These are phyloP conservation scores for Aphis craccivora DNA, from an alignment of 1,140 invertebrate species.

Conservation along the genomic window DNA sequence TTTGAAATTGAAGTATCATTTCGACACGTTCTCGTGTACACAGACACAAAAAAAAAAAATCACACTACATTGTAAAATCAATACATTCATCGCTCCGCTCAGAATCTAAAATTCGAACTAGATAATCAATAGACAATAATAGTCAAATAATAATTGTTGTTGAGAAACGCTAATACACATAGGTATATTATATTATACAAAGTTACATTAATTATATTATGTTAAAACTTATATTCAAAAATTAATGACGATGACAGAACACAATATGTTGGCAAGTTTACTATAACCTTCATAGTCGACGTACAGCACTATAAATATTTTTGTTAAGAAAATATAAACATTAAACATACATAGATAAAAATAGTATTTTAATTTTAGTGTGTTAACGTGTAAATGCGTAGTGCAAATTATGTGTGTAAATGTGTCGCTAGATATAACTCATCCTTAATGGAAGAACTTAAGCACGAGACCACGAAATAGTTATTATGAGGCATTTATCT, in stretches of 20 bases:
- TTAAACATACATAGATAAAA: not conserved
- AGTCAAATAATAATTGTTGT: not conserved
- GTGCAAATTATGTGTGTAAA: not conserved
- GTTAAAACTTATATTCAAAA: not conserved
- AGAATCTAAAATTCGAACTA: not conserved
- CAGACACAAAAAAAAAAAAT: too few species aligned
- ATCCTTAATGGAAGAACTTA: not conserved
- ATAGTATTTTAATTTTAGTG: not conserved
- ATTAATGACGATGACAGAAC: slow-evolving; percentile 7
- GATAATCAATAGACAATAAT: not conserved
- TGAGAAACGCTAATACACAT: not conserved
- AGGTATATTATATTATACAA: not conserved
- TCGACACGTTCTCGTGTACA: too few species aligned
- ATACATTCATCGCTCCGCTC: too few species aligned
- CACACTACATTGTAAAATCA: too few species aligned
- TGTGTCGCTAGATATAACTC: not conserved
- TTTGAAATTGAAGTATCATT: too few species aligned
- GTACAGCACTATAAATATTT: not conserved
- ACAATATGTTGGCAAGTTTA: not conserved
- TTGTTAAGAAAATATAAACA: slow-evolving; percentile 11
- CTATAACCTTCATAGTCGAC: not conserved
- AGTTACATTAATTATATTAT: not conserved
- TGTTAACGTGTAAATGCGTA: not conserved
- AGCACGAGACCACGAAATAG: not conserved
- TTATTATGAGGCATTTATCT: not conserved